Evolutionary conservation across 1,140 invertebrate genomes (phyloP), one percentile per base, ranked within the genome.

Genomic region (Agraylea sexmaculata): DNA sequence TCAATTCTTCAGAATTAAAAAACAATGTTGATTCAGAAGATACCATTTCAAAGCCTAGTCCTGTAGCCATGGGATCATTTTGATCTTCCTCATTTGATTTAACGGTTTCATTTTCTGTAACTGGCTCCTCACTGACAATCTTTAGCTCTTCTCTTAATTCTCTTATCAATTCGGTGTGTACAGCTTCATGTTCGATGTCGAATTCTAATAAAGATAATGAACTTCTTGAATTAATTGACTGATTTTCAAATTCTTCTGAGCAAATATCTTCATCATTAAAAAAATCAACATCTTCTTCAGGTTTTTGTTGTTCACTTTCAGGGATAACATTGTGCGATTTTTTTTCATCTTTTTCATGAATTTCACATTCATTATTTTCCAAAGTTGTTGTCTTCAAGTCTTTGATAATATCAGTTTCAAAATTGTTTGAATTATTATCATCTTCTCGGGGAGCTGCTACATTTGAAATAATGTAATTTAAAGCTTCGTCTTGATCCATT

Each of bases 391-490:
- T n/a, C n/a, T n/a, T n/a, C n/a, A n/a, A n/a, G n/a, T n/a, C n/a
- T n/a, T n/a, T n/a, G n/a, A n/a, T n/a, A n/a, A n/a, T n/a, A n/a
- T n/a, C n/a, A n/a, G n/a, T n/a, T n/a, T n/a, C n/a, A n/a, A n/a
- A n/a, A n/a, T n/a, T n/a, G n/a, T n/a, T n/a, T n/a, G n/a, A n/a
- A n/a, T n/a, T n/a, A n/a, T n/a, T n/a, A n/a, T n/a, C n/a, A n/a
- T n/a, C n/a, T n/a, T n/a, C n/a, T n/a, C n/a, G n/a, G n/a, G n/a
- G n/a, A n/a, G n/a, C n/a, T n/a, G n/a, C n/a, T n/a, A n/a, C n/a
- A 47, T 68, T 70, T 25, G 64, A 65, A 21, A 80, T 57, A 47
- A 80, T 77, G 18, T 73, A 74, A 57, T 72, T 71, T n/a, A 79
- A 58, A 18, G 74, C 74, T 54, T 79, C 74, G 53, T 80, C 72